A percentile compares a stretch with the other conserved stretches of the same genome.
Conservation (phyloP, 2,113 vertebrate species). For the Rhagologus leucostigma region DNA sequence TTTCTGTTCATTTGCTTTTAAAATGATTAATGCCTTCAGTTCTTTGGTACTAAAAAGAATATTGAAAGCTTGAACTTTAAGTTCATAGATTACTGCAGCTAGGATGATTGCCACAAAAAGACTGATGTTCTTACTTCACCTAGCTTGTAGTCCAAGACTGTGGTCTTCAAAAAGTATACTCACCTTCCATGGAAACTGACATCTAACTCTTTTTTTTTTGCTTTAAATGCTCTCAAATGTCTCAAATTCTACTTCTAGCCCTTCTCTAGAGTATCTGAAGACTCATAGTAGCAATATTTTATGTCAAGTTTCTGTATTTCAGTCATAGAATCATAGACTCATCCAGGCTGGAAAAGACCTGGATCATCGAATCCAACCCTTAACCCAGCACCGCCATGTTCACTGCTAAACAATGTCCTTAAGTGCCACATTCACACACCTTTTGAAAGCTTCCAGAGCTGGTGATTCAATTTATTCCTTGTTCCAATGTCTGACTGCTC, state of each 20-base stretch:
- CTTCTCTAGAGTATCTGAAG: not conserved
- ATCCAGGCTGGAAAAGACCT: not conserved
- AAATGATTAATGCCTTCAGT: not conserved
- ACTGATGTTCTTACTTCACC: not conserved
- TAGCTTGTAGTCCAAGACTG: not conserved
- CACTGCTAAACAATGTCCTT: not conserved
- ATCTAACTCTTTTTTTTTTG: not conserved
- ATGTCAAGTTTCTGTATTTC: not conserved
- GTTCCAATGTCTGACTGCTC: not conserved
- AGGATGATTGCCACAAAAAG: not conserved
- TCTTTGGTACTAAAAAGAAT: not conserved
- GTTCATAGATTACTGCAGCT: not conserved
- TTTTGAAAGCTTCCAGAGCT: not conserved
- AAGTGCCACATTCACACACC: not conserved
- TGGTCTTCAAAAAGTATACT: not conserved
- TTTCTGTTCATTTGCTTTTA: not conserved
- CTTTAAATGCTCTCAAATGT: not conserved
- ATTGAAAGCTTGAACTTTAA: not conserved
- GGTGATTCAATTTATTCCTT: not conserved
- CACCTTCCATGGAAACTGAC: not conserved
- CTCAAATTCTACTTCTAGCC: not conserved
- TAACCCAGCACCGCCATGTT: no score
- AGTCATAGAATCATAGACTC: not conserved
- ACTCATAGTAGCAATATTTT: not conserved
- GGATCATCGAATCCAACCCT: fast-evolving